A percentile compares a stretch with the other conserved stretches of the same genome.
Evolutionary conservation across 2,113 vertebrate species (phyloP).

Genomic region (Erythrolamprus reginae): DNA sequence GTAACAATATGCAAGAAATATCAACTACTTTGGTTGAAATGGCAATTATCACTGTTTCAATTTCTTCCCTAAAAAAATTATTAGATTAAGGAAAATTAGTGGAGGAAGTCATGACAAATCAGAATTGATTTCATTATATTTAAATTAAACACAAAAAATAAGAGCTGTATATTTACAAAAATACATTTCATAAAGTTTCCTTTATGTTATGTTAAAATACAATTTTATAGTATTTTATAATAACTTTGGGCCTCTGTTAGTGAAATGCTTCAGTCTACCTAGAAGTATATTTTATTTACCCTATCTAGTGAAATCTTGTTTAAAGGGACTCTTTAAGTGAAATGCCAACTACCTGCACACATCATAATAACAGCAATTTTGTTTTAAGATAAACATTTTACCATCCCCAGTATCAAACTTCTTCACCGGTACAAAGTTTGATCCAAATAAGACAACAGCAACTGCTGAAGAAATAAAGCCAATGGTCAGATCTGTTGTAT

Average conservation of each 20-base stretch:
- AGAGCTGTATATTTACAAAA: not conserved
- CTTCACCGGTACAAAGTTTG: slow-evolving; percentile 85
- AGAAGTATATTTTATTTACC: not conserved
- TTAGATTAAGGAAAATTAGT: not conserved
- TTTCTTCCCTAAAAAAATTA: not conserved
- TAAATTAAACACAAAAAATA: not conserved
- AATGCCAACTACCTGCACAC: not conserved
- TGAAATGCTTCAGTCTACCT: not conserved
- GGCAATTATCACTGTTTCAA: not conserved
- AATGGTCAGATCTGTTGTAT: slow-evolving; percentile 60
- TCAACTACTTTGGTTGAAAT: not conserved
- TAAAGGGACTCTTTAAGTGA: not conserved
- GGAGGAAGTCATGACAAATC: not conserved
- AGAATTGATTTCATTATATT: not conserved
- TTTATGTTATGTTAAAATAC: not conserved
- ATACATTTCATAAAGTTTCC: not conserved
- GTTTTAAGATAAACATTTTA: slow-evolving; percentile 48
- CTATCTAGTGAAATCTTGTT: not conserved
- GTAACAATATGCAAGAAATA: not conserved
- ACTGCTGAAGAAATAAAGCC: slow-evolving; percentile 73
- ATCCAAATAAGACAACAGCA: slow-evolving; percentile 80
- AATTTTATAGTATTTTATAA: not conserved
- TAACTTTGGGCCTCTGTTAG: not conserved
- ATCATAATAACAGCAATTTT: not conserved
- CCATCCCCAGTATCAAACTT: slow-evolving; percentile 84